Evolutionary conservation across 1,140 invertebrate species (phyloP), one percentile per base, ranked within the genome.

Genomic region (Orchesella cincta): DNA sequence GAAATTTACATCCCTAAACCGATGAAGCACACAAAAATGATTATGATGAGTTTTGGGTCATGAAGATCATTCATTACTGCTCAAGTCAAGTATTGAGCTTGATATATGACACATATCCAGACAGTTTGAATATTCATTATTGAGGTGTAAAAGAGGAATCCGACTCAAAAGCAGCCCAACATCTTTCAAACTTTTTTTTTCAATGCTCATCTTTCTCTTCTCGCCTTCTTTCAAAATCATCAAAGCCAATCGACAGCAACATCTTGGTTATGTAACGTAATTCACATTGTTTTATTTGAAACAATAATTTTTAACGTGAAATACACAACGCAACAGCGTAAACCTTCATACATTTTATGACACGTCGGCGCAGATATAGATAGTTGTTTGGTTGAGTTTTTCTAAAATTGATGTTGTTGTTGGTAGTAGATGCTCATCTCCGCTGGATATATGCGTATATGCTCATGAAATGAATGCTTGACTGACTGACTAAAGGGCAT

Each of bases 401-500:
- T n/a, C n/a, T n/a, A 67, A 31, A 23, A 8, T 12, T 67, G 62
- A 31, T 18, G 3, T 5, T 67, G 29, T 33, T 31, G 26, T n/a
- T n/a, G n/a, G n/a, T n/a, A n/a, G n/a, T n/a, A n/a, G n/a, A n/a
- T n/a, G n/a, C n/a, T n/a, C n/a, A n/a, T n/a, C n/a, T n/a, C n/a
- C n/a, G n/a, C n/a, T n/a, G n/a, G n/a, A n/a, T n/a, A n/a, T n/a
- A n/a, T n/a, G n/a, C n/a, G n/a, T n/a, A n/a, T n/a, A n/a, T n/a
- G n/a, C n/a, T n/a, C n/a, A n/a, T n/a, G n/a, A n/a, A n/a, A n/a
- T n/a, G n/a, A n/a, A n/a, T n/a, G 34, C 23, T 73, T 39, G 33
- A 67, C 39, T 80, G 76, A 73, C 51, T 79, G 75, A 73, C 78
- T 76, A 62, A 79, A 67, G 74, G 74, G 79, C 74, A 80, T 78